Percentiles rank a stretch among this genome's conserved stretches.
These are phyloP conservation scores for Polypedilum vanderplanki DNA, from an alignment of 1,140 invertebrate species.

Conservation along the genomic window DNA sequence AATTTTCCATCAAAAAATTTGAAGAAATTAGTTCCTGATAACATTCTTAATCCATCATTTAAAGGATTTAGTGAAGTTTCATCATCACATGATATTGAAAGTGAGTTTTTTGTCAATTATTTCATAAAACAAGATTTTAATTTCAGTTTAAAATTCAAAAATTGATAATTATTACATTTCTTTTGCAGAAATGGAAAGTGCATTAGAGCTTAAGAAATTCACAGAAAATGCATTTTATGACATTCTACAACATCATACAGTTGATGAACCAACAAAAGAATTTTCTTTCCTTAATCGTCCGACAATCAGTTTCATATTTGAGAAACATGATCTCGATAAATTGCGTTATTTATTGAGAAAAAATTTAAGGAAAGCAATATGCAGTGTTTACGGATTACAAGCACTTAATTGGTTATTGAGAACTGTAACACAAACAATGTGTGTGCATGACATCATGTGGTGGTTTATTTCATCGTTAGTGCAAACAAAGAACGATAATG, in stretches of 20 bases:
- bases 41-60: constrained; percentile 33
- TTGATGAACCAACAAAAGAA: constrained; percentile 20
- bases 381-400: constrained; percentile 73
- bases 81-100: constrained; percentile 21
- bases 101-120: not conserved
- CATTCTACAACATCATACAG: not conserved
- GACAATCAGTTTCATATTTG: constrained; percentile 75
- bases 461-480: constrained; percentile 80
- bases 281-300: constrained; percentile 45
- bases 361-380: constrained; percentile 73
- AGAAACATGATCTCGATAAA: constrained; percentile 75
- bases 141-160: not conserved
- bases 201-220: constrained; percentile 29
- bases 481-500: constrained; percentile 43
- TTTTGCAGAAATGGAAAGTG: constrained; percentile 4
- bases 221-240: constrained; percentile 25
- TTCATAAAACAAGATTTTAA: not conserved
- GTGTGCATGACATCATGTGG: constrained; percentile 90
- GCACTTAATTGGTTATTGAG: constrained; percentile 92
- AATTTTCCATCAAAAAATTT: constrained; percentile 76
- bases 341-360: constrained; percentile 76
- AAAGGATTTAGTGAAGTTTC: constrained; percentile 16
- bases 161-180: not conserved
- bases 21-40: constrained; percentile 56
- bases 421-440: constrained; percentile 82